Evolutionary conservation across 2,113 vertebrate species (phyloP), one percentile per base, ranked within the genome.

Genomic region (Catagonus wagneri): DNA sequence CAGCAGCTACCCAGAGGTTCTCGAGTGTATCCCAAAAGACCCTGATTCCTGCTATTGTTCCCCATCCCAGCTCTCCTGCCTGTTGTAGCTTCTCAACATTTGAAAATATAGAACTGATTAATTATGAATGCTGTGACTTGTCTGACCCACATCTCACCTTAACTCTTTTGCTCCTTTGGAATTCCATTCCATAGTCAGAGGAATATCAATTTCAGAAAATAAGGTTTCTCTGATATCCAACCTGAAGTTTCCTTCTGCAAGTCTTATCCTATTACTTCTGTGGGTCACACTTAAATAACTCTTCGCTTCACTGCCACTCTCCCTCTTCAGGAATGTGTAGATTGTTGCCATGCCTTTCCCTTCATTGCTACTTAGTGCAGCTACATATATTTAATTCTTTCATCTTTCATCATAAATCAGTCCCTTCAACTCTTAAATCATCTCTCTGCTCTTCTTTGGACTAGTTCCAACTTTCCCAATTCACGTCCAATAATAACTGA

Each of bases 331-430:
- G 96, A 93, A 96, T 93, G 89, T 94, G 80, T 69, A 96, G 89
- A 95, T 97, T 97, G 93, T 97, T 93, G 63, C 95, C 80, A 94
- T 75, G 95, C 89, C 87, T 92, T 87, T 87, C 71, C 69, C 95
- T 97, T 96, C 93, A 93, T 88, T 16, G 0, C 68, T 92, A 93
- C 63, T 97, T 95, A 95, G 66, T 74, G 66, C 66, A 93, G 94
- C 39, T 91, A 76, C 83, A 95, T 97, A 97, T 95, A 96, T 95
- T 97, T 96, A 97, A 97, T 96, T 97, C 69, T 95, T 97, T 93
- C 94, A 95, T 95, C 91, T 90, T 94, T 97, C 96, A 94, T 95
- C 90, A 29, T 96, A 96, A 97, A 97, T 97, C 93, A 92, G 89
- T 95, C 79, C 76, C 54, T 78, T 94, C 92, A 90, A 97, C 92